Base-by-base conservation (phyloP, 2,113 vertebrate species). In the Garra rufa region DNA sequence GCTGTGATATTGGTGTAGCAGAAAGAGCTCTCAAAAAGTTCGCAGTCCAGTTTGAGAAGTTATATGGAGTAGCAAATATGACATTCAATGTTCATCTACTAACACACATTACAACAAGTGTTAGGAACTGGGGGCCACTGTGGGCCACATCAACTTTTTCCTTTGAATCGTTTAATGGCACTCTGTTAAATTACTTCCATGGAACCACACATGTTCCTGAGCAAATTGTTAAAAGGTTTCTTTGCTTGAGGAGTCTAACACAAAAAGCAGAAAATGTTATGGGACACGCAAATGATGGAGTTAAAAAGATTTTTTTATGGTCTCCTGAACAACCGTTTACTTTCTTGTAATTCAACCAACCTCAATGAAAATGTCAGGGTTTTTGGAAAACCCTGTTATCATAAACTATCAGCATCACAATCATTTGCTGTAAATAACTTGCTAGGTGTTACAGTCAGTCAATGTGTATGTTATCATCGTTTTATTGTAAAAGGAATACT, bases 81-180 rank as follows among this genome's bases (percentile, higher is more conserved):
- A 46, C 44, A 11, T 46, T 46, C 9, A 46, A 46, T 46, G 44
- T 13, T 46, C 44, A 46, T 46, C 44, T 46, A 46, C 44, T 46
- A 13, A 46, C 44, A 46, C 44, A 46, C 11, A 46, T 46, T 46
- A 46, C 44, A 46, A 46, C 44, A 46, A 85, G 87, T 85, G 87
- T 88, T 3, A 41, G 38, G 52, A 88, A 86, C 75, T 86, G 34
- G 84, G 44, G 76, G 3, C 84, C 55, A 52, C 73, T 86, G 65
- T 86, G 70, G 85, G 85, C 82, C 46, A 85, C 85, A 81, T 87
- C 82, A 24, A 85, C 63, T 24, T 88, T 82, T 84, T 82, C 82
- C 24, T 88, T 86, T 84, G 85, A 86, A 44, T 86, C 73, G 4
- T 59, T 59, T 59, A 59, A 59, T 24, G 55, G 55, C 55, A 59